Evolutionary conservation across 2,888 invertebrate species (phyloP).

Genomic region (Nomada fabriciana): DNA sequence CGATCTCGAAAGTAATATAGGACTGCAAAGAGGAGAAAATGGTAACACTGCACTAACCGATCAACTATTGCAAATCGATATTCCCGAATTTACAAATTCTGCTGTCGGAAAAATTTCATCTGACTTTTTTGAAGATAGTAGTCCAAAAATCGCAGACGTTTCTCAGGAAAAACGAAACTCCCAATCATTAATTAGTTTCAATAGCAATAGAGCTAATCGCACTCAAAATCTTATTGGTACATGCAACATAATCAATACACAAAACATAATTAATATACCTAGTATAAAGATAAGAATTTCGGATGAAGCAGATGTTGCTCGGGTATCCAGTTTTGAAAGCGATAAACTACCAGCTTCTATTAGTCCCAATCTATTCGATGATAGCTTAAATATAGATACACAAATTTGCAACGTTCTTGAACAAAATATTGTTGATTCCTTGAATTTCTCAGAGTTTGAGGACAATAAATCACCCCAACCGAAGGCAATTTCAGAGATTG

Average conservation of each 20-base stretch:
- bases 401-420: conserved; percentile 85
- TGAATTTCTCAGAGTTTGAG: conserved; percentile 71
- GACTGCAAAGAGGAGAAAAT: background rate
- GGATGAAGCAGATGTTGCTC: conserved; percentile 10
- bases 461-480: conserved; percentile 50
- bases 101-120: conserved; percentile 11
- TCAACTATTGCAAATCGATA: conserved; percentile 32
- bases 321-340: conserved; percentile 6
- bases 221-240: conserved; percentile 32
- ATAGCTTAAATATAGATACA: conserved; percentile 86
- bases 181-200: conserved; percentile 30
- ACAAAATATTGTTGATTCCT: conserved; percentile 79
- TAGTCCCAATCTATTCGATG: conserved; percentile 87
- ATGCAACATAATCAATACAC: background rate
- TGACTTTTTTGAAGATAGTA: conserved; percentile 49
- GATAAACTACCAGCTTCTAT: conserved; percentile 43
- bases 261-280: conserved; percentile 5
- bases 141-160: conserved; percentile 32
- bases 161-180: conserved; percentile 16
- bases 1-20: background rate
- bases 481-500: conserved; percentile 18
- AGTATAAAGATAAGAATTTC: conserved; percentile 40
- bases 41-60: conserved; percentile 23
- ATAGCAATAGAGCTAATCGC: background rate
- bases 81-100: conserved; percentile 20